Evolutionary conservation across 2,888 invertebrate species (phyloP).

Genomic region (Sesamia inferens): DNA sequence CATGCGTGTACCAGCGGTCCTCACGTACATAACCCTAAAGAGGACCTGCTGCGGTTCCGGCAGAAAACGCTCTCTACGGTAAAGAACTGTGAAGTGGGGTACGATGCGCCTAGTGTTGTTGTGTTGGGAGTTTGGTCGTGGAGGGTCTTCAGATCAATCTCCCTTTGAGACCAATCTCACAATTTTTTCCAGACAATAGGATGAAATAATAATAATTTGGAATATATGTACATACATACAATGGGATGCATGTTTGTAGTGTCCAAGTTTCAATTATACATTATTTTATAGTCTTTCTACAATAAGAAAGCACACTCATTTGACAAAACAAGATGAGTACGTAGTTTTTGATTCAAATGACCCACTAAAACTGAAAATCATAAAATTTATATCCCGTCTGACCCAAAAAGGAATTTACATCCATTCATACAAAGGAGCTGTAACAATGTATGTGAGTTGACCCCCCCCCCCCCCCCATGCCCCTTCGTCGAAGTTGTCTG

Average conservation of each 20-base stretch:
- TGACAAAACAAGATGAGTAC: background rate
- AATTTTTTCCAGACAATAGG: background rate
- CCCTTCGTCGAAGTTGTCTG: constrained; percentile 28
- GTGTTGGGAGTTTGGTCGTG: too few species aligned
- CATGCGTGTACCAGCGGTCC: too few species aligned
- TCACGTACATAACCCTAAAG: too few species aligned
- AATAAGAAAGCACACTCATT: background rate
- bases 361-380: constrained; percentile 9
- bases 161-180: too few species aligned
- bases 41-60: too few species aligned
- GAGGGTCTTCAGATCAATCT: too few species aligned
- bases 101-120: too few species aligned
- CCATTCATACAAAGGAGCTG: constrained; percentile 36
- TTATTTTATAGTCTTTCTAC: background rate
- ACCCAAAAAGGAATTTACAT: constrained; percentile 20
- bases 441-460: constrained; percentile 35
- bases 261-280: background rate
- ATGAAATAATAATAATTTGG: background rate
- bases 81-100: too few species aligned
- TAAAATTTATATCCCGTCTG: constrained; percentile 1
- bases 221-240: too few species aligned
- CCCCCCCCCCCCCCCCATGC: too few species aligned
- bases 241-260: background rate
- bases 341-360: constrained; percentile 35
- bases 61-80: too few species aligned